Evolutionary conservation across 2,888 invertebrate genomes (phyloP).

Genomic region (Mechanitis mazaeus): DNA sequence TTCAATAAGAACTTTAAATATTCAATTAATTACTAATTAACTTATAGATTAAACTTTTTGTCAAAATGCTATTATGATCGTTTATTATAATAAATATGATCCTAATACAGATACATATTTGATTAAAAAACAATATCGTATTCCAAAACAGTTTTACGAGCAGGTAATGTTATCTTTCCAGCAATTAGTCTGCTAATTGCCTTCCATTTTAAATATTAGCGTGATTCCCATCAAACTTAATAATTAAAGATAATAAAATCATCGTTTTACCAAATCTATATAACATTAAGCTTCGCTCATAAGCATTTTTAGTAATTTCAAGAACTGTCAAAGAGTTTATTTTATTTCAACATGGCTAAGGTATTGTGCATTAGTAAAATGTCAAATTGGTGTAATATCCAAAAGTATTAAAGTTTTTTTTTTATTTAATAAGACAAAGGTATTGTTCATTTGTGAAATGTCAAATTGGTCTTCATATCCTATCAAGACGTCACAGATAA

Average conservation of each 20-base stretch:
- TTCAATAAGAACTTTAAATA: too few species aligned
- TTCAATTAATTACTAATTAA: not conserved
- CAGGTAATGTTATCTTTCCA: constrained; percentile 14
- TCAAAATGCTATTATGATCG: not conserved
- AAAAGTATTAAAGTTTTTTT: too few species aligned
- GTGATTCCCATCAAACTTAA: constrained; percentile 10
- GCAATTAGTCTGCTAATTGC: constrained; percentile 19
- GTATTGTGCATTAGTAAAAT: too few species aligned
- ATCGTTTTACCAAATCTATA: constrained; percentile 18
- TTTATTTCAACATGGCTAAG: too few species aligned
- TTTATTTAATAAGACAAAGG: too few species aligned
- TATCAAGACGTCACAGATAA: too few species aligned
- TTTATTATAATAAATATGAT: not conserved
- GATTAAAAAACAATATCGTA: constrained; percentile 11
- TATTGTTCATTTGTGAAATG: too few species aligned
- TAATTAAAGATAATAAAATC: constrained; percentile 3
- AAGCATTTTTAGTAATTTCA: too few species aligned
- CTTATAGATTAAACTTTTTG: not conserved
- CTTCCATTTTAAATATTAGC: constrained; percentile 15
- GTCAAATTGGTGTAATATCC: too few species aligned
- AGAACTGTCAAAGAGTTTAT: too few species aligned
- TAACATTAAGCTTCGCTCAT: constrained; percentile 10
- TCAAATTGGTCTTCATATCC: too few species aligned
- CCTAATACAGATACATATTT: not conserved
- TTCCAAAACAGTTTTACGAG: constrained; percentile 13